These are phyloP conservation scores for Microtus oregoni DNA, from an alignment of 2,113 vertebrate species.

Conservation along the genomic window DNA sequence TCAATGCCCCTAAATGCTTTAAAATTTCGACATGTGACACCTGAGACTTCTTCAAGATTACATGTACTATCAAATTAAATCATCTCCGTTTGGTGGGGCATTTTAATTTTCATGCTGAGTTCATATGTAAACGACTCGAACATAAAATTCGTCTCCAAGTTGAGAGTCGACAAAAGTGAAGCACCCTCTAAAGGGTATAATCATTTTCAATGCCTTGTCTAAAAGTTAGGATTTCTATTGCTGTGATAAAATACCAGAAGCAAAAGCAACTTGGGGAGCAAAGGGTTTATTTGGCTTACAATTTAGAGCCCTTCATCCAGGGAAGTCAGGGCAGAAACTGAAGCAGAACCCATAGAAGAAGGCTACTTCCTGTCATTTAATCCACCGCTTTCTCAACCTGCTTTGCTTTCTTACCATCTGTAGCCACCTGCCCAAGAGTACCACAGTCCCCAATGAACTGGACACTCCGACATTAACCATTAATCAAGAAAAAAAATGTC, in stretches of 20 bases:
- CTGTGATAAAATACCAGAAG: background rate
- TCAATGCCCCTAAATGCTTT: too few species aligned
- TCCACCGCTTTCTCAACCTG: background rate
- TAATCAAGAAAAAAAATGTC: background rate
- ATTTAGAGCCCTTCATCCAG: background rate
- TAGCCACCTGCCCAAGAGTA: background rate
- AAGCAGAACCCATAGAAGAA: too few species aligned
- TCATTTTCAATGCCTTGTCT: background rate
- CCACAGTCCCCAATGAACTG: background rate
- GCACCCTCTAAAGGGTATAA: background rate
- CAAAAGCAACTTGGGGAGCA: background rate
- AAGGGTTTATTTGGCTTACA: background rate
- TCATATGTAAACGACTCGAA: background rate
- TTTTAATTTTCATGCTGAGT: conserved; percentile 27
- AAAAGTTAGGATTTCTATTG: background rate
- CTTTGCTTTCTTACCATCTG: background rate
- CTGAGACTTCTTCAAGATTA: background rate
- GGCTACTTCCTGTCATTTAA: background rate
- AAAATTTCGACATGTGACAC: conserved; percentile 3
- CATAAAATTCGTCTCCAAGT: background rate
- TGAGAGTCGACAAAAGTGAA: background rate
- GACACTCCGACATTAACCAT: background rate
- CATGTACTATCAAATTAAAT: background rate
- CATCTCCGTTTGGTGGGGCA: background rate
- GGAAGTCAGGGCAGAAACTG: background rate